phyloP scores from a whole-genome alignment of 2,797 vertebrate genomes.

The Notoglanidium macrostoma region DNA sequence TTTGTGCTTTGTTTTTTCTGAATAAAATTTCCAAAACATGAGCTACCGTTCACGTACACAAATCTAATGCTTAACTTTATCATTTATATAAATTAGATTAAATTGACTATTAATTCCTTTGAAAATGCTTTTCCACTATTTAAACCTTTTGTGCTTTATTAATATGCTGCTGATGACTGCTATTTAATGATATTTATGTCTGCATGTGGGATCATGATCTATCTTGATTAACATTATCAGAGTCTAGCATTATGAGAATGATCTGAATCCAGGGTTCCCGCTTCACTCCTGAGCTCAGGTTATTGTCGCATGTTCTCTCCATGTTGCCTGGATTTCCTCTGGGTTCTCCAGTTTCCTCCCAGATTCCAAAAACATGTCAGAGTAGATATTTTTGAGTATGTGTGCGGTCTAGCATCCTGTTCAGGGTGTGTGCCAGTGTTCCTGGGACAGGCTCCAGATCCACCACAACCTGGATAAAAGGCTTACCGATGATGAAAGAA shows the following conservation, averaged over 20 bases:
- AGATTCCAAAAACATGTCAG: neutral
- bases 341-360: neutral
- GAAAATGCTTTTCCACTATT: neutral
- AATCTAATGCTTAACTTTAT: no score
- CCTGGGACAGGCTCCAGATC: neutral
- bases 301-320: neutral
- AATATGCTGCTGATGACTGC: neutral
- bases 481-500: neutral
- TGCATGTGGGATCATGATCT: neutral
- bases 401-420: neutral
- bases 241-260: neutral
- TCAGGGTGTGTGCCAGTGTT: neutral
- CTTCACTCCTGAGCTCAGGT: neutral
- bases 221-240: neutral
- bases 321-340: neutral
- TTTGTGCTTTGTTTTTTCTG: neutral
- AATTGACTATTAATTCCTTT: neutral
- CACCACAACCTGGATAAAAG: neutral
- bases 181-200: neutral
- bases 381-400: neutral
- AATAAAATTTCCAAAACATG: constrained; percentile 1
- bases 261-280: neutral
- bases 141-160: neutral
- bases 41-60: neutral
- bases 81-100: neutral